Percentiles rank a stretch among this genome's conserved stretches.
Conservation (phyloP, 2,797 vertebrate species). For the Sciurus carolinensis region DNA sequence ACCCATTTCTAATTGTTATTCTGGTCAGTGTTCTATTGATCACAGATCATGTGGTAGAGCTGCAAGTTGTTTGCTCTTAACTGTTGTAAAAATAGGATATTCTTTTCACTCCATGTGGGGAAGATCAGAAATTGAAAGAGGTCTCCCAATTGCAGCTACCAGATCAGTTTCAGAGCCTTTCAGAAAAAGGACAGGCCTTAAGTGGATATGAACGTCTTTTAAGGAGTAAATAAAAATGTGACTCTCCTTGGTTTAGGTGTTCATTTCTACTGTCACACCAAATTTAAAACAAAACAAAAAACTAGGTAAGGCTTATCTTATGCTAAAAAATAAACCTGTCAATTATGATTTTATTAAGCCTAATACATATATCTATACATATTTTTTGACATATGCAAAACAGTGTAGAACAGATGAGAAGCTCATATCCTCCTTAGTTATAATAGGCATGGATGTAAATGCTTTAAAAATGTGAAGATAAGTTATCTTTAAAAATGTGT, state of each 20-base stretch:
- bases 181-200: slow-evolving; percentile 42
- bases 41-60: neutral
- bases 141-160: neutral
- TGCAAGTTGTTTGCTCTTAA: slow-evolving; percentile 29
- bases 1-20: neutral
- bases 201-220: neutral
- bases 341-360: neutral
- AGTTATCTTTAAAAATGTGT: neutral
- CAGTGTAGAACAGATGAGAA: neutral
- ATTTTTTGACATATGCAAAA: slow-evolving; percentile 1
- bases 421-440: neutral
- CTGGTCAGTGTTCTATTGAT: neutral
- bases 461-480: neutral
- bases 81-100: neutral
- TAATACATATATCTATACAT: neutral
- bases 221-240: slow-evolving; percentile 1
- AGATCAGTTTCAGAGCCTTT: slow-evolving; percentile 37
- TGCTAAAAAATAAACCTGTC: slow-evolving; percentile 4
- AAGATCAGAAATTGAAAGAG: slow-evolving; percentile 3
- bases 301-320: neutral
- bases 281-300: neutral
- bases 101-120: neutral
- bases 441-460: neutral
- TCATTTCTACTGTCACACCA: slow-evolving; percentile 14
- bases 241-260: neutral